Evolutionary conservation across 2,113 vertebrate genomes (phyloP).

Genomic region (Brachypteracias leptosomus): DNA sequence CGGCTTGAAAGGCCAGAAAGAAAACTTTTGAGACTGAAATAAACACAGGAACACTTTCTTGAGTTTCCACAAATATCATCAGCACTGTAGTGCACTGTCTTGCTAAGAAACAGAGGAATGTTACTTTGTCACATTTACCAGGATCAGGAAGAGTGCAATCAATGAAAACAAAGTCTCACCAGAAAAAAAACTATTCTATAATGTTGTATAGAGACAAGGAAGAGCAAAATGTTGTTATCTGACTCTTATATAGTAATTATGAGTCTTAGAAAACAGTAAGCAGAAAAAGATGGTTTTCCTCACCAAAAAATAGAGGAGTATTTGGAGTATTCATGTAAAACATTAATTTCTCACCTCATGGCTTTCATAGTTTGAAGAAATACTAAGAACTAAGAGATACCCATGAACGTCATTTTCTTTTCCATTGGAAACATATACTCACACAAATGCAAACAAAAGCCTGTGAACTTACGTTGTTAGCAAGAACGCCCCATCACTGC

Average conservation of each 20-base stretch:
- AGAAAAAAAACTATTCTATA: no score
- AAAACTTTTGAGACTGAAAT: neutral
- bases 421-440: neutral
- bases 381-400: neutral
- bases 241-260: neutral
- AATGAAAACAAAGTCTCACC: neutral
- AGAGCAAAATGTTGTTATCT: neutral
- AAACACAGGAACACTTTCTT: neutral
- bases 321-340: neutral
- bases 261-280: neutral
- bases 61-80: neutral
- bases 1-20: neutral
- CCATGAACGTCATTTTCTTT: neutral
- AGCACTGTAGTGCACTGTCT: neutral
- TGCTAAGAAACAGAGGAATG: neutral
- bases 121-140: neutral
- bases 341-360: neutral
- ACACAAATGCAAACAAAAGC: neutral
- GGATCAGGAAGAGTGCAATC: neutral
- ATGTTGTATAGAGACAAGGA: neutral
- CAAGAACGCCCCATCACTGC: constrained; percentile 92
- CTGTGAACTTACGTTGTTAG: constrained; percentile 89
- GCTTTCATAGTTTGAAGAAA: neutral
- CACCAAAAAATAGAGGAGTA: neutral
- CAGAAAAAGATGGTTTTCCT: neutral